Evolutionary conservation across 1,140 invertebrate genomes (phyloP).

Genomic region (Micrasema longulum): DNA sequence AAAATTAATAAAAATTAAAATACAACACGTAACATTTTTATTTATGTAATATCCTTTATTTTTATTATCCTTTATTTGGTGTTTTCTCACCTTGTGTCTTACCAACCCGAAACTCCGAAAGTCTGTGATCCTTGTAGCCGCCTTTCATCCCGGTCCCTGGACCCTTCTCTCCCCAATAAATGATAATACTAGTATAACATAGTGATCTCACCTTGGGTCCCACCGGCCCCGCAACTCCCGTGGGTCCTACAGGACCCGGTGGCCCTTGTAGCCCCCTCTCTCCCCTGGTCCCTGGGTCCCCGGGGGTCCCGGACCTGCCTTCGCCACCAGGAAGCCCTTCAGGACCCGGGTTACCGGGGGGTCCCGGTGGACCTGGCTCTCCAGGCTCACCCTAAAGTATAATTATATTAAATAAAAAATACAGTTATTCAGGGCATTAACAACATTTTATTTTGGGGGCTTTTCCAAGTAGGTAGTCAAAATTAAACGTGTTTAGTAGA

Average conservation of each 20-base stretch:
- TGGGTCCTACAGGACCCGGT: slow-evolving; percentile 76
- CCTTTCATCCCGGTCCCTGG: too few species aligned
- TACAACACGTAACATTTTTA: too few species aligned
- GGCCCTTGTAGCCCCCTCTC: slow-evolving; percentile 74
- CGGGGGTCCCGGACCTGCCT: slow-evolving; percentile 80
- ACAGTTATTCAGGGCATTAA: background rate
- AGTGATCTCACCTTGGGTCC: slow-evolving; percentile 80
- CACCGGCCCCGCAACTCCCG: slow-evolving; percentile 73
- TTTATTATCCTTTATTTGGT: too few species aligned
- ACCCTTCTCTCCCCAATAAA: too few species aligned
- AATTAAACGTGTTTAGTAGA: too few species aligned
- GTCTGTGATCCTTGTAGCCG: background rate
- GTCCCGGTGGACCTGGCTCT: slow-evolving; percentile 89
- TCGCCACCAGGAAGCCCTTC: slow-evolving; percentile 85
- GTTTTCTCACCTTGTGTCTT: too few species aligned
- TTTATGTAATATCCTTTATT: too few species aligned
- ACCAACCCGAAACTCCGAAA: too few species aligned
- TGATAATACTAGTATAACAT: too few species aligned
- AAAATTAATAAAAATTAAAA: too few species aligned
- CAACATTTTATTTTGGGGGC: too few species aligned
- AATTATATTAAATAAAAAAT: background rate
- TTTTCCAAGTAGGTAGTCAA: too few species aligned
- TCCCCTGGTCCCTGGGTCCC: slow-evolving; percentile 78
- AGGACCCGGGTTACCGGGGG: slow-evolving; percentile 81
- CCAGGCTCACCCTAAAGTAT: slow-evolving; percentile 89